Conservation (phyloP, 2,113 vertebrate genomes). For the Colius striatus region DNA sequence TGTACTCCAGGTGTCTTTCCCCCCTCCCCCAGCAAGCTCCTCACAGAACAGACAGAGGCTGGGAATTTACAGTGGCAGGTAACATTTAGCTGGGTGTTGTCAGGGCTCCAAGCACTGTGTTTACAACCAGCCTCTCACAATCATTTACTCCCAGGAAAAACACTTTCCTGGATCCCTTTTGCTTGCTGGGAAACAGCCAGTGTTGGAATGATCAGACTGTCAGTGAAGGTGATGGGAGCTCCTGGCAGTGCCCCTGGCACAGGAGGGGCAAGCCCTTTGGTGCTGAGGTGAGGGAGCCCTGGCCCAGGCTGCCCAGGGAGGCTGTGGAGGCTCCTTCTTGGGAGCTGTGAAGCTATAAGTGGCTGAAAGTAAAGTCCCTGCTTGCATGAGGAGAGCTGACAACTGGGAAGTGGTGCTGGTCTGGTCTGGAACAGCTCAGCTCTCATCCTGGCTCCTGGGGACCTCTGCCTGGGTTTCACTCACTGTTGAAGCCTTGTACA, state of each 20-base stretch:
- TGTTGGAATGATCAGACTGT: not conserved
- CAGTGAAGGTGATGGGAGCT: not conserved
- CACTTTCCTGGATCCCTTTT: not conserved
- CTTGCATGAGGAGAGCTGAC: not conserved
- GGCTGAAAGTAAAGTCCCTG: not conserved
- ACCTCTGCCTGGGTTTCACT: not conserved
- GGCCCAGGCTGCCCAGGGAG: too few species aligned
- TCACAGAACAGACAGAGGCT: rapidly evolving
- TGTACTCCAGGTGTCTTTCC: not conserved
- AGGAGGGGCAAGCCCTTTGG: too few species aligned
- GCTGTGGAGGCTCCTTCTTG: not conserved
- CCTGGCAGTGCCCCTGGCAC: too few species aligned
- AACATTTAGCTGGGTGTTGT: rapidly evolving
- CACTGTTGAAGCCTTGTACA: not conserved
- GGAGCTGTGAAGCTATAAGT: too few species aligned
- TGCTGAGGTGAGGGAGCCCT: too few species aligned
- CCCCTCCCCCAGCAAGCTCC: not conserved
- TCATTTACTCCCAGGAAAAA: not conserved
- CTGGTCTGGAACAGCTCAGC: not conserved
- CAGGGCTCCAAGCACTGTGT: not conserved
- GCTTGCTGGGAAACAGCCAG: not conserved
- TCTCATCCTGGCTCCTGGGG: not conserved
- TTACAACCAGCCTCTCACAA: not conserved
- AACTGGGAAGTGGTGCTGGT: not conserved
- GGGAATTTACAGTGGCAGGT: not conserved